Conservation (phyloP, 2,797 vertebrate genomes). For the Chromobotia macracanthus region DNA sequence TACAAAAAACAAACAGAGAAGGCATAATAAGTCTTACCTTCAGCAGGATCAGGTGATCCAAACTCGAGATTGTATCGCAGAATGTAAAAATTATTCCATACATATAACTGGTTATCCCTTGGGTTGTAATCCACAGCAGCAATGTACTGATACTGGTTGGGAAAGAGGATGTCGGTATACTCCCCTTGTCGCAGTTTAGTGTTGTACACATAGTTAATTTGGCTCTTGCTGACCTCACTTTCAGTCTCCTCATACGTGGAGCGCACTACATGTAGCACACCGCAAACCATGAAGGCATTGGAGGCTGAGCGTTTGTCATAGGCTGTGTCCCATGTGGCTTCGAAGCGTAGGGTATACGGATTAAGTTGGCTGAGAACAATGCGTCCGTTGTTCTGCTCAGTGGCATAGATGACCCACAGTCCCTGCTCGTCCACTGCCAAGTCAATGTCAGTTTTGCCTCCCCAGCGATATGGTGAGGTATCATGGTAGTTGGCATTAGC, state of each 20-base stretch:
- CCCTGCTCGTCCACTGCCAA: slow-evolving; percentile 96
- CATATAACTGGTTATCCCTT: slow-evolving; percentile 96
- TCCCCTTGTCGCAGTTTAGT: slow-evolving; percentile 90
- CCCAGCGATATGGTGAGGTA: slow-evolving; percentile 97
- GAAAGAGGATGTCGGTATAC: slow-evolving; percentile 89
- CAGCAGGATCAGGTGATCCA: slow-evolving; percentile 90
- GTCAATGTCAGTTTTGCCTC: slow-evolving; percentile 98
- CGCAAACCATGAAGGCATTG: slow-evolving; percentile 98
- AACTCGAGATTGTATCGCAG: slow-evolving; percentile 96
- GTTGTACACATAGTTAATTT: slow-evolving; percentile 95
- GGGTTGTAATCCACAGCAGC: slow-evolving; percentile 99
- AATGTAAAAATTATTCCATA: slow-evolving; percentile 99
- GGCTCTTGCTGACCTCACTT: slow-evolving; percentile 89
- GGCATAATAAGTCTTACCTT: slow-evolving; percentile 81
- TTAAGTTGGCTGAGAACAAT: slow-evolving; percentile 98
- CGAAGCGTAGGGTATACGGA: slow-evolving; percentile 96
- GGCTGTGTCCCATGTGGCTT: slow-evolving; percentile 92
- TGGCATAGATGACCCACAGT: slow-evolving; percentile 98
- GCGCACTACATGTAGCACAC: slow-evolving; percentile 94
- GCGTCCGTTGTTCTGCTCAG: slow-evolving; percentile 97
- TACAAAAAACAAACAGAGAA: slow-evolving; percentile 45
- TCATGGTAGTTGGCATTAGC: slow-evolving; percentile 98
- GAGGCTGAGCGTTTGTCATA: slow-evolving; percentile 98
- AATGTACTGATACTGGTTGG: slow-evolving; percentile 98
- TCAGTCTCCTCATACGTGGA: slow-evolving; percentile 97